Evolutionary conservation across 2,113 vertebrate genomes (phyloP), one percentile per base, ranked within the genome.

Genomic region (Harpagus bidentatus): DNA sequence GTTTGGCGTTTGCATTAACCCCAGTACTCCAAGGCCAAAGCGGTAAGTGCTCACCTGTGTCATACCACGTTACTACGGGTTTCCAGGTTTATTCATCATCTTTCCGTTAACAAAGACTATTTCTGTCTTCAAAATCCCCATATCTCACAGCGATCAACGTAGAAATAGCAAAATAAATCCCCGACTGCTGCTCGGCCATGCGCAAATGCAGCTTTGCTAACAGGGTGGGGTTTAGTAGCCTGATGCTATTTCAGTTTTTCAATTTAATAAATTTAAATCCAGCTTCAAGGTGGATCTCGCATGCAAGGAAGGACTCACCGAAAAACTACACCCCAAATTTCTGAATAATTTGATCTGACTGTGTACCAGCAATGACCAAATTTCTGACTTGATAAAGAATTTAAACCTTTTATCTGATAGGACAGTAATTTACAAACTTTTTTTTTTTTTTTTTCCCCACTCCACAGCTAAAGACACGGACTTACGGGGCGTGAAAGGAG

Each of bases 401-500:
- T 63, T 26, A 20, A 58, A 34, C 45, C 17, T 83, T 58, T 29
- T n/a, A 52, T 32, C 47, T 5, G 32, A 32, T 7, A 29, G 16
- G 45, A 43, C 6, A 15, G 16, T 32, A 32, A 70, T 22, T 43
- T 38, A 36, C n/a, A 42, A 55, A n/a, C 3, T 7, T 48, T 43
- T 56, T 69, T 11, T 48, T 29, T 34, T 21, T 2, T 23, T 26
- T 17, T 40, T 21, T 85, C 65, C 10, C 25, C 52, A 5, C 29
- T 79, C 83, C 5, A 8, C 8, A 28, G 20, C 25, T 52, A 28
- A 76, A 80, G 28, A 25, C 15, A 56, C 20, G 47, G 81, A 97
- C 98, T 98, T 98, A 99, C 99, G 97, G 53, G 99, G 99, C 21
- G 98, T 99, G 92, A 97, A 99, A 28, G 99, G 99, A 78, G 99